Percentiles rank a stretch among this genome's conserved stretches.
These are phyloP conservation scores for Lithosia quadra DNA, from an alignment of 2,888 invertebrate species.

Conservation along the genomic window DNA sequence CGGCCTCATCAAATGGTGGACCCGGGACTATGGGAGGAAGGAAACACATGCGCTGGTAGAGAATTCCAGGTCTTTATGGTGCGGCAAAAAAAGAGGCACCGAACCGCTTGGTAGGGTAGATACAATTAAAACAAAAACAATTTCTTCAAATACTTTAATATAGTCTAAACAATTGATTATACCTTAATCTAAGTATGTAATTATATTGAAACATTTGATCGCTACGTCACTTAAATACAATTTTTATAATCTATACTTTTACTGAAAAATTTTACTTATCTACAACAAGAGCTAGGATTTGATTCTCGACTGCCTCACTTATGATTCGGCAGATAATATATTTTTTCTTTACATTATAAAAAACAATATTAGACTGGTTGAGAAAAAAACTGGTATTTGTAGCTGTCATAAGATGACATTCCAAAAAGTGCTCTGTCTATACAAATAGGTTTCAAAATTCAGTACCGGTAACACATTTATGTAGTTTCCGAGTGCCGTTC, in stretches of 20 bases:
- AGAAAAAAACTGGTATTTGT: no score
- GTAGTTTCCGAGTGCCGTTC: no score
- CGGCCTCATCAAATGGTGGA: no score
- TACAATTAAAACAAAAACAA: slow-evolving; percentile 48
- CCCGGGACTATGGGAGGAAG: no score
- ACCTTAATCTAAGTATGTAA: slow-evolving; percentile 52
- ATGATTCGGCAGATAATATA: slow-evolving; percentile 33
- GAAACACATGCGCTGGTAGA: no score
- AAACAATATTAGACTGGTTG: neutral
- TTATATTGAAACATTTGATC: slow-evolving; percentile 53
- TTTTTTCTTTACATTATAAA: neutral
- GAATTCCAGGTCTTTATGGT: no score
- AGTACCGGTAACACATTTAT: no score
- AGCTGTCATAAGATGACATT: neutral
- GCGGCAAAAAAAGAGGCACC: no score
- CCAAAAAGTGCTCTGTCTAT: no score
- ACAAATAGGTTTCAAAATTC: no score
- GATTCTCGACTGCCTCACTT: slow-evolving; percentile 38
- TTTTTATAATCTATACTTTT: slow-evolving; percentile 10
- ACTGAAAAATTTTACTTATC: slow-evolving; percentile 40
- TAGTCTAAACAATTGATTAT: slow-evolving; percentile 71
- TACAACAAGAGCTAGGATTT: slow-evolving; percentile 23
- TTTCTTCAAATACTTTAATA: slow-evolving; percentile 68
- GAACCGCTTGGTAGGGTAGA: no score
- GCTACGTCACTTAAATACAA: slow-evolving; percentile 46